Base-by-base conservation (phyloP, 2,113 vertebrate species). In the Myocastor coypus region DNA sequence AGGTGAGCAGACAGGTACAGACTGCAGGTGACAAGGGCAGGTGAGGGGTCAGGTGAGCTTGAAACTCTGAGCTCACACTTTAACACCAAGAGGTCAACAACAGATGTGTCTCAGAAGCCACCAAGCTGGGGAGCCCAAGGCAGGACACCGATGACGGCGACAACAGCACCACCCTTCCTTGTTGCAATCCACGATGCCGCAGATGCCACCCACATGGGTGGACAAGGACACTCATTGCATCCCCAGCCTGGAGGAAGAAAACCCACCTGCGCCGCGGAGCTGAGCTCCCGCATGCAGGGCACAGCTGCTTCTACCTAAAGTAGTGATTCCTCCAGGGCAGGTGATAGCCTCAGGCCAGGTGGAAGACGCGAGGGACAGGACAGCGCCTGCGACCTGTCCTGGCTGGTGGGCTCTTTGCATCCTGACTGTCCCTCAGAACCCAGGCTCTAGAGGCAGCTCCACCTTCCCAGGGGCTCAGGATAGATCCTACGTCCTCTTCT, bases 171-270 rank as follows among this genome's bases (percentile, higher is more conserved):
- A 8, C 32, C 30, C 7, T 9, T 9, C 10, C 2, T 0, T 55
- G 34, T 24, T 17, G 37, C 85, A 24, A 0, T 22, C 42, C 14
- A 12, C 6, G 11, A 6, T 4, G 7, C 2, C 1, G 11, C 10
- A 4, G 26, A 4, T 7, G 0, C 22, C 30, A 0, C 8, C 20
- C 20, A 17, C 34, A 9, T 9, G 13, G 42, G 42, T 2, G n/a
- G 42, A 14, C 0, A 17, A 64, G 61, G 73, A 50, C 5, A 20
- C 7, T 26, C 46, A 4, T 11, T 0, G 32, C 30, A 1, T 3
- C 46, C 28, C 42, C 28, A 10, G 20, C 69, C 69, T 37, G 69
- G 19, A 71, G 69, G 17, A 40, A 24, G 69, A 11, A 37, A 40
- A 11, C 22, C n/a, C n/a, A 11, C 69, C n/a, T 24, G 69, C 22